Evolutionary conservation across 2,888 invertebrate species (phyloP).

Genomic region (Leptopilina myrica): DNA sequence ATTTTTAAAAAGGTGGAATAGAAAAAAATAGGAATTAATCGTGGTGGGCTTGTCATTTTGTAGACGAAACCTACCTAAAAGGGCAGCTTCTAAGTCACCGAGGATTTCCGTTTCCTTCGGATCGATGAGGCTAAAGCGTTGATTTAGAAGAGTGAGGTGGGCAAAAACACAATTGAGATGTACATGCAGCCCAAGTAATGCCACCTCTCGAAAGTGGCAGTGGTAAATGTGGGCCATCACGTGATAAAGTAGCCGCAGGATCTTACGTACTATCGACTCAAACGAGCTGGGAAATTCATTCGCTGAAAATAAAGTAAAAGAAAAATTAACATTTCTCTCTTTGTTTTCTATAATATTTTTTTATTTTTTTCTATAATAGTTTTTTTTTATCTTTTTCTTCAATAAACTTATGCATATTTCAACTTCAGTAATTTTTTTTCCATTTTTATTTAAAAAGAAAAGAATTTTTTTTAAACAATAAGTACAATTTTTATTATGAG

Average conservation of each 20-base stretch:
- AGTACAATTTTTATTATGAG: too few species aligned
- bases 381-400: too few species aligned
- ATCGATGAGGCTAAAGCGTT: constrained; percentile 94
- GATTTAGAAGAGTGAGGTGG: constrained; percentile 91
- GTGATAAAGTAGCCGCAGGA: constrained; percentile 97
- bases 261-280: constrained; percentile 96
- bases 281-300: constrained; percentile 96
- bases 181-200: constrained; percentile 94
- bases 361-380: too few species aligned
- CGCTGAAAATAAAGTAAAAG: constrained; percentile 79
- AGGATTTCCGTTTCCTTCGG: constrained; percentile 97
- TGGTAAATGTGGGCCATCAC: constrained; percentile 99
- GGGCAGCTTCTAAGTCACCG: constrained; percentile 92
- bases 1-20: neutral
- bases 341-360: too few species aligned
- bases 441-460: too few species aligned
- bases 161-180: constrained; percentile 98
- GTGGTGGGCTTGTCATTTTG: neutral
- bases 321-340: neutral
- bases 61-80: constrained; percentile 75
- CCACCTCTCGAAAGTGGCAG: constrained; percentile 97
- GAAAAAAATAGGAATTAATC: neutral
- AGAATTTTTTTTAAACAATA: too few species aligned
- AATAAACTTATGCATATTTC: too few species aligned
- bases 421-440: too few species aligned